phyloP scores from a whole-genome alignment of 2,888 invertebrate genomes.

The Drosophila paucipuncta region DNA sequence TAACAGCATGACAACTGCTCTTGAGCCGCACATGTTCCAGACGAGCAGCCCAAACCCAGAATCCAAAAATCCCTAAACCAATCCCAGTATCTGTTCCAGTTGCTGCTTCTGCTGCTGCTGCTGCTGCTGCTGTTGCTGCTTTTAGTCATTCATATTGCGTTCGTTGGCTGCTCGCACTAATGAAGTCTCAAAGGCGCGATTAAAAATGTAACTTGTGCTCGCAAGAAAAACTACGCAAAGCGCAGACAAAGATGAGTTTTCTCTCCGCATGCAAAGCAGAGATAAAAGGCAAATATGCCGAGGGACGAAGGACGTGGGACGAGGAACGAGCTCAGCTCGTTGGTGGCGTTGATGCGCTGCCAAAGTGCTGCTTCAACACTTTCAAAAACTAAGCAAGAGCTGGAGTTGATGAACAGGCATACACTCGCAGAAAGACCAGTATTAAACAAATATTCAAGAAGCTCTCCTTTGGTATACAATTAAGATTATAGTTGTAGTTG shows the following conservation, averaged over 20 bases:
- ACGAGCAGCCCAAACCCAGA: conserved; percentile 31
- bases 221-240: conserved; percentile 61
- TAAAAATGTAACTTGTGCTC: conserved; percentile 78
- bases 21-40: conserved; percentile 72
- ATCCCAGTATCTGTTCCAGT: conserved; percentile 20
- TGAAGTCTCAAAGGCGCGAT: conserved; percentile 81
- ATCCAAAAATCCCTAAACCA: conserved; percentile 16
- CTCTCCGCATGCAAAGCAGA: conserved; percentile 65
- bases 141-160: conserved; percentile 63
- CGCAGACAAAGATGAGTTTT: conserved; percentile 52
- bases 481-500: neutral
- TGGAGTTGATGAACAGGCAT: neutral
- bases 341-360: conserved; percentile 78
- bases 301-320: conserved; percentile 33
- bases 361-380: conserved; percentile 81
- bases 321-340: conserved; percentile 33
- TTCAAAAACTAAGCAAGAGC: conserved; percentile 55
- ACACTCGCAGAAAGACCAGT: neutral
- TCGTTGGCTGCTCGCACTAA: conserved; percentile 62
- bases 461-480: neutral
- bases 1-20: conserved; percentile 56
- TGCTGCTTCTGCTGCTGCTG: conserved; percentile 6
- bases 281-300: conserved; percentile 75
- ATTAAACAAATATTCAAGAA: neutral
- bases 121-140: conserved; percentile 29